These are phyloP conservation scores for Cebuella pygmaea DNA, from an alignment of 2,797 vertebrate species.

Conservation along the genomic window DNA sequence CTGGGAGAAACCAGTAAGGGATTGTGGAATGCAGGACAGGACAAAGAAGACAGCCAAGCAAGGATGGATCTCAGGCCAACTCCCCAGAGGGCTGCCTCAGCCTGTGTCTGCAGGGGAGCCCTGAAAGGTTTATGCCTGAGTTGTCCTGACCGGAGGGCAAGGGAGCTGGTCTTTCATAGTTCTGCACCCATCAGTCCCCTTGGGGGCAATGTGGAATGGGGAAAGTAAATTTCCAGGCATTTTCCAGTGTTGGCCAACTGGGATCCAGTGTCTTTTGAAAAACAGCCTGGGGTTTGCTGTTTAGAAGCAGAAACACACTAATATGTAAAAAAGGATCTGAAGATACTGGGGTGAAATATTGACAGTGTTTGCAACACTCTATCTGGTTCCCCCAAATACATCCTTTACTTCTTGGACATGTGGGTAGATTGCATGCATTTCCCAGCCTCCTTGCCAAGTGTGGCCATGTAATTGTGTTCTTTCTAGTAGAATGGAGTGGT, in stretches of 20 bases:
- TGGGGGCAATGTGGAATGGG: not conserved
- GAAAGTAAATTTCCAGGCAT: not conserved
- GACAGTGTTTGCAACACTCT: not conserved
- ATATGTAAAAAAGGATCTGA: slow-evolving; percentile 22
- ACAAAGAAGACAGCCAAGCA: not conserved
- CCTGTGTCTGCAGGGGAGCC: not conserved
- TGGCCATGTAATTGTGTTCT: not conserved
- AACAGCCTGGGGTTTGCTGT: not conserved
- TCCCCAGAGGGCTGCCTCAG: not conserved
- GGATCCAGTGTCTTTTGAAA: not conserved
- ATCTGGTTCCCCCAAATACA: not conserved
- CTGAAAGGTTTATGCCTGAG: not conserved
- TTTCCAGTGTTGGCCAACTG: not conserved
- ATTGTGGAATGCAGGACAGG: not conserved
- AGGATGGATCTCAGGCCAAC: slow-evolving; percentile 4
- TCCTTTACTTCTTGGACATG: not conserved
- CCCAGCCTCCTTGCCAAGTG: not conserved
- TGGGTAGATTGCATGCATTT: not conserved
- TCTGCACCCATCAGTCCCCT: not conserved
- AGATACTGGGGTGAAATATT: not conserved
- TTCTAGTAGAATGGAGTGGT: not conserved
- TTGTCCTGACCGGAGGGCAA: not conserved
- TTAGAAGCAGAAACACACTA: slow-evolving; percentile 11
- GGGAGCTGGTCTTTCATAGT: not conserved
- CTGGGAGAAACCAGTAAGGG: not conserved